These are phyloP conservation scores for Solea senegalensis DNA, from an alignment of 2,113 vertebrate genomes.

Conservation along the genomic window DNA sequence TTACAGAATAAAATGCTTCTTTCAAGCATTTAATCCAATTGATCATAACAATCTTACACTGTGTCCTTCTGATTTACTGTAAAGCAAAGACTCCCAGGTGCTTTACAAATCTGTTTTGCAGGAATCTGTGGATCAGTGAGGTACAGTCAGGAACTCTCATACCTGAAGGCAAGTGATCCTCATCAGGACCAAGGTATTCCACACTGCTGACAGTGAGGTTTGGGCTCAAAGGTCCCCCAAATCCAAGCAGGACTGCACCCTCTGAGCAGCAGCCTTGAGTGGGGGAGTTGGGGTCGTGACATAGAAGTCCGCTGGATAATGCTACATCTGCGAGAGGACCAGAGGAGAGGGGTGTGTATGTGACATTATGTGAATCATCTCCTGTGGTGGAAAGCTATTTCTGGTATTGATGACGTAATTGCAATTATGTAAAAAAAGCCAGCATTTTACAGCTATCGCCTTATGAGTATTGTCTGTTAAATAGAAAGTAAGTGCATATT, in stretches of 20 bases:
- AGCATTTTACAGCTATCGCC: background rate
- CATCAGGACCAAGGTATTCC: constrained; percentile 82
- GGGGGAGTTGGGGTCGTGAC: constrained; percentile 72
- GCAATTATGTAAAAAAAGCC: background rate
- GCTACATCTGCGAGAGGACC: constrained; percentile 77
- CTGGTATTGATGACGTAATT: background rate
- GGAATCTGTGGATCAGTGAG: background rate
- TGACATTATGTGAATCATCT: background rate
- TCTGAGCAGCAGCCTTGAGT: constrained; percentile 80
- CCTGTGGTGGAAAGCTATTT: background rate
- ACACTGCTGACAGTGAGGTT: constrained; percentile 81
- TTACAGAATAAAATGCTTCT: too few species aligned
- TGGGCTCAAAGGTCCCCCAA: constrained; percentile 71
- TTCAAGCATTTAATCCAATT: too few species aligned
- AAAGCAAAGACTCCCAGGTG: too few species aligned
- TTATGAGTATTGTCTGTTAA: background rate
- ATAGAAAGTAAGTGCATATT: background rate
- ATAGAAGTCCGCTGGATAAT: constrained; percentile 79
- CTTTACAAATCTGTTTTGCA: background rate
- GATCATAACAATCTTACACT: too few species aligned
- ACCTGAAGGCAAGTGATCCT: constrained; percentile 75
- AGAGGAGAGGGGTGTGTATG: background rate
- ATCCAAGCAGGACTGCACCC: constrained; percentile 72
- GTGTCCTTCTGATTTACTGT: too few species aligned
- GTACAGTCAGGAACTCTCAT: background rate